A percentile compares a stretch with the other conserved stretches of the same genome.
Conservation (phyloP, 2,797 vertebrate genomes). For the Capromys pilorides region DNA sequence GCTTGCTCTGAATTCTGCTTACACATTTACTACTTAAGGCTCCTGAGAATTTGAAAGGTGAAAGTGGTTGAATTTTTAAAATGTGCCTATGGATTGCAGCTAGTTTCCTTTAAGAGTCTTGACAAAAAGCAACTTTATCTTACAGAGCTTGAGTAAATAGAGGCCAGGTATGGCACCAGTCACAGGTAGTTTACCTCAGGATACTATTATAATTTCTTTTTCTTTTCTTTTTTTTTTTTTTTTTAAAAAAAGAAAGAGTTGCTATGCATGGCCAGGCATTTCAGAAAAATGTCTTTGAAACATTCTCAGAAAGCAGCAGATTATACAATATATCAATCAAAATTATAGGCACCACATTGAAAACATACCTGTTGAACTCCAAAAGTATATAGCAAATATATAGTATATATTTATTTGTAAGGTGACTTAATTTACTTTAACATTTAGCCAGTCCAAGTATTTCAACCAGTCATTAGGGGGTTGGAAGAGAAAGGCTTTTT, state of each 20-base stretch:
- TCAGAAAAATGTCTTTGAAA: slow-evolving; percentile 51
- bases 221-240: no score
- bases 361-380: background rate
- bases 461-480: background rate
- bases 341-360: slow-evolving; percentile 32
- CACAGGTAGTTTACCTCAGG: slow-evolving; percentile 21
- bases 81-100: slow-evolving; percentile 26
- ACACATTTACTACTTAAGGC: slow-evolving; percentile 25
- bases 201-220: slow-evolving; percentile 34
- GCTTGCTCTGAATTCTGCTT: background rate
- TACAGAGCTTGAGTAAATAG: slow-evolving; percentile 39
- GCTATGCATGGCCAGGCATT: slow-evolving; percentile 12
- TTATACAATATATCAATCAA: background rate
- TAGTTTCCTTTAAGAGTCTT: slow-evolving; percentile 46
- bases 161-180: background rate
- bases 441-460: slow-evolving; percentile 11
- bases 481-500: background rate
- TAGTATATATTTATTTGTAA: slow-evolving; percentile 51
- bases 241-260: slow-evolving; percentile 29
- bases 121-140: slow-evolving; percentile 16
- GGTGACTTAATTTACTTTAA: slow-evolving; percentile 37
- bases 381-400: slow-evolving; percentile 19
- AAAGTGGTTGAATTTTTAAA: slow-evolving; percentile 1
- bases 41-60: slow-evolving; percentile 18
- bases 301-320: slow-evolving; percentile 21